A percentile compares a stretch with the other conserved stretches of the same genome.
phyloP scores from a whole-genome alignment of 2,797 vertebrate genomes.

The Aeoliscus strigatus region DNA sequence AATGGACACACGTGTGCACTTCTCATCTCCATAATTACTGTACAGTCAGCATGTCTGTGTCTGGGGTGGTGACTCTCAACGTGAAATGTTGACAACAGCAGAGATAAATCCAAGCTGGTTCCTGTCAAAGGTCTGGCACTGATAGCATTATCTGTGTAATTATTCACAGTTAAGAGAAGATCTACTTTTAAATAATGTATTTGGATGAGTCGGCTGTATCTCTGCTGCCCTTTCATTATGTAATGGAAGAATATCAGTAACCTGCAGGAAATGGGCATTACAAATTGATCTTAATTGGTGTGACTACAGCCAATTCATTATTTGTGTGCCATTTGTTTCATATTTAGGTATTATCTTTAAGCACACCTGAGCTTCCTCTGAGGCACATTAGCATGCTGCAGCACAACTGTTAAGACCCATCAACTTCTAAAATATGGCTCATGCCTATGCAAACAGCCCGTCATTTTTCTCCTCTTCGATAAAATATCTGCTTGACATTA shows the following conservation, averaged over 20 bases:
- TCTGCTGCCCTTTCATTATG: constrained; percentile 27
- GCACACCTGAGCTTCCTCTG: constrained; percentile 32
- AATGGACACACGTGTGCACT: too few species aligned
- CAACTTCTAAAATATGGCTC: constrained; percentile 40
- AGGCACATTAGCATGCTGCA: constrained; percentile 38
- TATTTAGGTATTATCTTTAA: constrained; percentile 32
- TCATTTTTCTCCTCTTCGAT: constrained; percentile 42
- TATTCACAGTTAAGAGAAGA: constrained; percentile 68
- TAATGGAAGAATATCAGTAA: constrained; percentile 23
- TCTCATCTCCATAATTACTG: constrained; percentile 72
- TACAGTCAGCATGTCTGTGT: constrained; percentile 67
- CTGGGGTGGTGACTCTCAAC: constrained; percentile 65
- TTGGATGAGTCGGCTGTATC: constrained; percentile 41
- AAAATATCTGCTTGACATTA: constrained; percentile 49
- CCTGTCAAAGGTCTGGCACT: constrained; percentile 69
- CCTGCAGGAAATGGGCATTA: constrained; percentile 10
- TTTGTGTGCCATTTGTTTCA: constrained; percentile 23
- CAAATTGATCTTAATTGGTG: constrained; percentile 36
- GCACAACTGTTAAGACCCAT: constrained; percentile 25
- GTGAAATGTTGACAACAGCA: constrained; percentile 67
- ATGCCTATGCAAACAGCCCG: constrained; percentile 26
- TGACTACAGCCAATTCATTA: constrained; percentile 32
- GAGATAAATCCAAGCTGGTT: constrained; percentile 62
- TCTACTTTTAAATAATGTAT: constrained; percentile 62
- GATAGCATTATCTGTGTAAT: constrained; percentile 71